phyloP scores from a whole-genome alignment of 2,113 vertebrate species.

The Nymphicus hollandicus region DNA sequence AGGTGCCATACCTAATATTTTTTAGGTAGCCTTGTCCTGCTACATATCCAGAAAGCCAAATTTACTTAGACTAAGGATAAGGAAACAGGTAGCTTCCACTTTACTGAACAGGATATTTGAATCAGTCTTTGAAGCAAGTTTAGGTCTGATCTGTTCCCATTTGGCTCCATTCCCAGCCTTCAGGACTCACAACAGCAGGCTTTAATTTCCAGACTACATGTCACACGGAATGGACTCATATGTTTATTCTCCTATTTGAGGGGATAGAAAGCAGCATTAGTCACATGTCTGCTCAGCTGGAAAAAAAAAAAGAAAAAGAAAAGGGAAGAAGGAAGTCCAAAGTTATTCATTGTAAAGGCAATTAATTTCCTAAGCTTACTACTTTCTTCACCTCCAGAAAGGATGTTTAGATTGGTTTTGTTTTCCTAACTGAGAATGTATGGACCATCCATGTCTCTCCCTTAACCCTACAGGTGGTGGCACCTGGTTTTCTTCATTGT shows the following conservation, averaged over 20 bases:
- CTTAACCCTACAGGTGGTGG: not conserved
- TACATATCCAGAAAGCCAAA: not conserved
- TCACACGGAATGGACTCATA: not conserved
- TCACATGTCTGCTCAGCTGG: not conserved
- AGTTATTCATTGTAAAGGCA: not conserved
- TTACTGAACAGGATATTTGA: not conserved
- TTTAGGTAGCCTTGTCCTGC: not conserved
- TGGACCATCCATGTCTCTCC: not conserved
- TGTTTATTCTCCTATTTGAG: not conserved
- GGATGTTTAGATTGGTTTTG: not conserved
- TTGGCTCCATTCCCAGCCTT: not conserved
- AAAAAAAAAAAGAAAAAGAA: not conserved
- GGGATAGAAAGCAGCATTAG: not conserved
- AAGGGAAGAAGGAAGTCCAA: not conserved
- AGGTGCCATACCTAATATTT: not conserved
- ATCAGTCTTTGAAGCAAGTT: not conserved
- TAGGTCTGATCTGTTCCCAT: not conserved
- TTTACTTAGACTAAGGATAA: not conserved
- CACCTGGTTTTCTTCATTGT: not conserved
- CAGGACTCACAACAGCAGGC: not conserved
- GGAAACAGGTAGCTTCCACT: not conserved
- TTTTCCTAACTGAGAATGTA: not conserved
- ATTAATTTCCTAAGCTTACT: not conserved
- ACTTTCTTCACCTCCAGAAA: not conserved
- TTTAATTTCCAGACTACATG: slow-evolving; percentile 28